phyloP scores from a whole-genome alignment of 2,113 vertebrate species.

The Eulacestoma nigropectus region DNA sequence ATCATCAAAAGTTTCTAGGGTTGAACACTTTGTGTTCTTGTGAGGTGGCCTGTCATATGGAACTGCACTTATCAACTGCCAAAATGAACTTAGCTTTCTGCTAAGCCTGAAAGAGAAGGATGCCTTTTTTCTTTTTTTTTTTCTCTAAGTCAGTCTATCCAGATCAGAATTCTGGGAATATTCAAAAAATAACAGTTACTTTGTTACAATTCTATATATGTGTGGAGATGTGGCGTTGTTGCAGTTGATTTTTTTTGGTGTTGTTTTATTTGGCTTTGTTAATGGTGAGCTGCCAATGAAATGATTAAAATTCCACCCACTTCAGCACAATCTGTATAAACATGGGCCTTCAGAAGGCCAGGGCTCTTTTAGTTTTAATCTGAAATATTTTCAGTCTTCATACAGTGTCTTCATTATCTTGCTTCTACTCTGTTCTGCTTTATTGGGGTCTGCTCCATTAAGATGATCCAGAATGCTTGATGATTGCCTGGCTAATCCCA shows the following conservation, averaged over 20 bases:
- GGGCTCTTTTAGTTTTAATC: background rate
- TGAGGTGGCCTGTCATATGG: background rate
- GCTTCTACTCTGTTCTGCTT: background rate
- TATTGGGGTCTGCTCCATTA: background rate
- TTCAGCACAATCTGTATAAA: slow-evolving; percentile 21
- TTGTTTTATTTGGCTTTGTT: slow-evolving; percentile 25
- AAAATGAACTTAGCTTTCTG: too few species aligned
- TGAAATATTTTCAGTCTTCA: background rate
- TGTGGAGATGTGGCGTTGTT: background rate
- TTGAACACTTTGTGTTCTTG: background rate
- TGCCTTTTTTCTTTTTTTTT: background rate
- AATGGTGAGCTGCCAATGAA: slow-evolving; percentile 27
- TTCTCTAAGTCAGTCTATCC: background rate
- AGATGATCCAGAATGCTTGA: background rate
- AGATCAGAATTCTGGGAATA: background rate
- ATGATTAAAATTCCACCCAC: slow-evolving; percentile 1
- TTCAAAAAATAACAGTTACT: background rate
- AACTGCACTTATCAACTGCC: background rate
- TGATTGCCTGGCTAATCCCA: background rate
- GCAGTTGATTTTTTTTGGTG: background rate
- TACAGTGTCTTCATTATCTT: background rate
- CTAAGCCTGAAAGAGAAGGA: background rate
- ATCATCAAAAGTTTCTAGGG: background rate
- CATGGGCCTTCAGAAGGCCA: background rate
- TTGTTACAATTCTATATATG: background rate